Evolutionary conservation across 2,113 vertebrate species (phyloP), one percentile per base, ranked within the genome.

Genomic region (Calyptommatus sinebrachiatus): DNA sequence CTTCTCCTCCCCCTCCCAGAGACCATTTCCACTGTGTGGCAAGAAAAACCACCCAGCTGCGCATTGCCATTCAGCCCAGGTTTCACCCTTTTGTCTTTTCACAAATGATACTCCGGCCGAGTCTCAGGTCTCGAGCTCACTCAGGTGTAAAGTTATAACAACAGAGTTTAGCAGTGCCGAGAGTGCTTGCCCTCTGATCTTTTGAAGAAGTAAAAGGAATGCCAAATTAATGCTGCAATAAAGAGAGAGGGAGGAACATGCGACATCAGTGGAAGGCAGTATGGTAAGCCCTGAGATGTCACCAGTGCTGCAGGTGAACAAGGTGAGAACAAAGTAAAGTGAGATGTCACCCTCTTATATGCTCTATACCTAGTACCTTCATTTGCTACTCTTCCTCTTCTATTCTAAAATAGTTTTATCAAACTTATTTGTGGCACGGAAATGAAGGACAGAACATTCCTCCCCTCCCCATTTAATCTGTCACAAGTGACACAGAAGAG

Each of bases 11-110:
- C 24, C 26, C 53, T 61, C 8, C 69, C 50, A 24, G 24, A 8
- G 8, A 80, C 61, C 28, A 63, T 53, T 63, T 69, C 66, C 53
- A 81, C 7, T 31, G 45, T 24, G 29, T 24, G 41, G 65, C 46
- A 24, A 28, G 45, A 83, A 53, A 28, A 41, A 21, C 46, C 77
- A 26, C 8, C 67, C 2, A 29, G 29, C 24, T 68, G 3, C 53
- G 12, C 35, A 16, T 63, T 29, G 28, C 53, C 45, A 63, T 76
- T 77, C 53, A 50, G 31, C 5, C 1, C 31, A 26, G 35, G 29
- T 57, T 71, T 75, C 76, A 79, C 53, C 46, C 35, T 28, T 79
- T 80, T 71, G 71, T 62, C 73, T 66, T 68, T 61, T 73, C 73
- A 71, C 78, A 50, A 65, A 70, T 63, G 41, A 45, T 60, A 14